Percentiles rank a stretch among this genome's conserved stretches.
Conservation (phyloP, 2,888 invertebrate genomes). For the Philonicus albiceps region DNA sequence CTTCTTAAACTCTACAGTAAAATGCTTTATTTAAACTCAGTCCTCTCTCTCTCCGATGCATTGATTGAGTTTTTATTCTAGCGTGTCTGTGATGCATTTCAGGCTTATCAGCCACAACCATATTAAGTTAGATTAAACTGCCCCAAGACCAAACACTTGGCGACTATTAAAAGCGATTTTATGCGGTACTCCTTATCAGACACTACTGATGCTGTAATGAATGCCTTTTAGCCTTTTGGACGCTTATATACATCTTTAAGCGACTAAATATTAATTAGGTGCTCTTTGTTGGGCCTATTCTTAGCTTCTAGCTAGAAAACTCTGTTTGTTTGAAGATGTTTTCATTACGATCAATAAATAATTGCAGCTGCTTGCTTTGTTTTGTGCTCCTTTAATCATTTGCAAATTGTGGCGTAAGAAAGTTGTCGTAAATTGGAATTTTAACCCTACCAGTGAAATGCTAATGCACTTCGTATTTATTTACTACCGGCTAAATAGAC, state of each 20-base stretch:
- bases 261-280: slow-evolving; percentile 5
- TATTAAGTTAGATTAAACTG: slow-evolving; percentile 8
- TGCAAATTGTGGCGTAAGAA: background rate
- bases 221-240: background rate
- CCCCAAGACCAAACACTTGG: background rate
- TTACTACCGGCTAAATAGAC: background rate
- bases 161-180: background rate
- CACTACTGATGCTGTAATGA: background rate
- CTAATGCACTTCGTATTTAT: background rate
- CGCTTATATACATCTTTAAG: background rate
- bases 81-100: background rate
- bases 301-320: background rate
- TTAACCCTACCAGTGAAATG: background rate
- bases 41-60: background rate
- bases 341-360: background rate
- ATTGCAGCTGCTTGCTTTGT: background rate
- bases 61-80: slow-evolving; percentile 7
- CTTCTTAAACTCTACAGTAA: background rate
- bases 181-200: background rate
- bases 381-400: background rate
- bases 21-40: background rate
- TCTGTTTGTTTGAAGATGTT: background rate
- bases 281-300: background rate
- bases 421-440: background rate
- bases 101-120: background rate